Conservation (phyloP, 1,140 invertebrate species). For the Vanessa atalanta region DNA sequence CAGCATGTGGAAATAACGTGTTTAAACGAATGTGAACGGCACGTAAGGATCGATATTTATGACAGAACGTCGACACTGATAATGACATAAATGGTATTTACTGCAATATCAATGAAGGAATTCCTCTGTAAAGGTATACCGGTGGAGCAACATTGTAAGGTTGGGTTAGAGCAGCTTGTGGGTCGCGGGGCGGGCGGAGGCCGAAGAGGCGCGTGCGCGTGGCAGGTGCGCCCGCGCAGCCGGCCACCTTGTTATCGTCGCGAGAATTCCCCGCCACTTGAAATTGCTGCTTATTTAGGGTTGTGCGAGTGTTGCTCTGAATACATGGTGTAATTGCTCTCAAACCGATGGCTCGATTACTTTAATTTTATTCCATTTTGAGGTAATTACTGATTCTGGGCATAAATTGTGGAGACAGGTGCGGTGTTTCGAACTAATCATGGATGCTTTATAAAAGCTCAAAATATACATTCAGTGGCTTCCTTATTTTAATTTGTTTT, state of each 20-base stretch:
- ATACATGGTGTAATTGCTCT: slow-evolving; percentile 45
- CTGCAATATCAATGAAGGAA: slow-evolving; percentile 48
- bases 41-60: slow-evolving; percentile 39
- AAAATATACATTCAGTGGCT: slow-evolving; percentile 24
- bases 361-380: slow-evolving; percentile 45
- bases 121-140: slow-evolving; percentile 37
- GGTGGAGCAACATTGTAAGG: slow-evolving; percentile 33
- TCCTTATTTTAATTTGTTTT: slow-evolving; percentile 5
- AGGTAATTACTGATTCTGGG: slow-evolving; percentile 46
- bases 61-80: slow-evolving; percentile 44
- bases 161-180: slow-evolving; percentile 35
- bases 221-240: slow-evolving; percentile 69
- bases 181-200: slow-evolving; percentile 25
- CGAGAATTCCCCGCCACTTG: slow-evolving; percentile 59
- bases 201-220: slow-evolving; percentile 51
- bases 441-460: slow-evolving; percentile 24
- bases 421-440: slow-evolving; percentile 27
- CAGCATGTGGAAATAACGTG: slow-evolving; percentile 3
- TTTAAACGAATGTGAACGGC: slow-evolving; percentile 5
- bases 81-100: slow-evolving; percentile 44
- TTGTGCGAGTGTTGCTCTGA: slow-evolving; percentile 44
- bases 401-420: slow-evolving; percentile 45
- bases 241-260: slow-evolving; percentile 61
- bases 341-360: slow-evolving; percentile 42
- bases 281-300: slow-evolving; percentile 63